These are phyloP conservation scores for Epizoanthus illoricatus DNA, from an alignment of 92 coral and sea anemone genomes.

Conservation along the genomic window DNA sequence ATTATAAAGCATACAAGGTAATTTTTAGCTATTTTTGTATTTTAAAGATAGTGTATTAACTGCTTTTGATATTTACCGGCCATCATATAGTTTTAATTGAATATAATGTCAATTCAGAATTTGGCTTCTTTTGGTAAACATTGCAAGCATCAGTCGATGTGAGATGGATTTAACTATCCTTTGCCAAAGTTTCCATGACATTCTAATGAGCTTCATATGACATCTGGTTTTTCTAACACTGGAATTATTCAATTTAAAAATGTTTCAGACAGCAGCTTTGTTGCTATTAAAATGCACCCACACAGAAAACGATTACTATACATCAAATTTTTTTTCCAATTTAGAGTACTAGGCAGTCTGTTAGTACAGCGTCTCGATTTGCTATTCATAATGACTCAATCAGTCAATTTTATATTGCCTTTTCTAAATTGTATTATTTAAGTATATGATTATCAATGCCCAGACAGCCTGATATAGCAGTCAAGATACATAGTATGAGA, in stretches of 20 bases:
- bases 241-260: background rate
- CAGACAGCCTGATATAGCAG: background rate
- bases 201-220: background rate
- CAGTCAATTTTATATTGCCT: background rate
- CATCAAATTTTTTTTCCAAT: constrained; percentile 3
- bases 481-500: background rate
- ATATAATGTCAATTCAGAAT: too few species aligned
- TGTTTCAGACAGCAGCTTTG: background rate
- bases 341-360: background rate
- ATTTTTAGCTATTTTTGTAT: too few species aligned
- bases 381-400: constrained; percentile 4
- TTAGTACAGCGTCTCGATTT: background rate
- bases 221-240: background rate
- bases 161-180: too few species aligned
- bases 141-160: too few species aligned
- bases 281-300: constrained; percentile 9
- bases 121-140: too few species aligned
- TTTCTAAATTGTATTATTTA: constrained; percentile 4
- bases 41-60: too few species aligned
- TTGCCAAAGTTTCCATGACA: background rate
- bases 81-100: too few species aligned
- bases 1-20: too few species aligned
- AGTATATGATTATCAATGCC: background rate
- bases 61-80: too few species aligned
- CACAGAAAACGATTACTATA: constrained; percentile 5